These are phyloP conservation scores for Nephrotoma appendiculata DNA, from an alignment of 2,888 invertebrate species.

Conservation along the genomic window DNA sequence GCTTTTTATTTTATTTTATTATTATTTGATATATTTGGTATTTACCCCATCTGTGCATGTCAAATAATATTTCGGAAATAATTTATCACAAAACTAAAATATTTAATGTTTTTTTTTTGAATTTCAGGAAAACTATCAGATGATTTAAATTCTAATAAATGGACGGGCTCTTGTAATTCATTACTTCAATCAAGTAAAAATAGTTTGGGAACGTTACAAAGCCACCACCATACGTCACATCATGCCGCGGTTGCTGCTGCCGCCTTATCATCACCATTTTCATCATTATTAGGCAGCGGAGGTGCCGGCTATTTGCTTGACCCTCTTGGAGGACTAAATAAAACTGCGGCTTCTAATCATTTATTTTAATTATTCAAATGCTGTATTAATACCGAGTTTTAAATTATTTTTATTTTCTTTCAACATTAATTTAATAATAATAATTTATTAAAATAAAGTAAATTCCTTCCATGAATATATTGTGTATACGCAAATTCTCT, in stretches of 20 bases:
- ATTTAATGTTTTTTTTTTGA: neutral
- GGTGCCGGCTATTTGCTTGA: constrained; percentile 16
- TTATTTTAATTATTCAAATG: neutral
- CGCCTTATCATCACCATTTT: constrained; percentile 16
- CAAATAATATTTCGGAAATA: constrained; percentile 7
- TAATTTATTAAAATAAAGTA: neutral
- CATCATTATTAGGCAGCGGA: constrained; percentile 14
- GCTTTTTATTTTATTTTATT: neutral
- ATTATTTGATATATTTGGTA: neutral
- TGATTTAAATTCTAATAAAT: constrained; percentile 15
- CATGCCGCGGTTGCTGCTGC: constrained; percentile 15
- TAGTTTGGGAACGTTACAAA: constrained; percentile 3
- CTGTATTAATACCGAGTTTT: neutral
- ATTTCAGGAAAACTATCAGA: constrained; percentile 14
- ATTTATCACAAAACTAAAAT: constrained; percentile 8
- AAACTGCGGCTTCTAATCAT: neutral
- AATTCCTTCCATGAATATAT: neutral
- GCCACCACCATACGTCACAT: constrained; percentile 13
- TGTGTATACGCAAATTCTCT: neutral
- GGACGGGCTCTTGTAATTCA: constrained; percentile 14
- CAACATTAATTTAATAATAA: neutral
- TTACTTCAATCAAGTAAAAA: constrained; percentile 9
- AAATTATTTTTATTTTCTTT: neutral
- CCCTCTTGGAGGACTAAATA: constrained; percentile 14
- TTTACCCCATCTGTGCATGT: constrained; percentile 7